These are phyloP conservation scores for Betta splendens DNA, from an alignment of 2,797 vertebrate genomes.

Conservation along the genomic window DNA sequence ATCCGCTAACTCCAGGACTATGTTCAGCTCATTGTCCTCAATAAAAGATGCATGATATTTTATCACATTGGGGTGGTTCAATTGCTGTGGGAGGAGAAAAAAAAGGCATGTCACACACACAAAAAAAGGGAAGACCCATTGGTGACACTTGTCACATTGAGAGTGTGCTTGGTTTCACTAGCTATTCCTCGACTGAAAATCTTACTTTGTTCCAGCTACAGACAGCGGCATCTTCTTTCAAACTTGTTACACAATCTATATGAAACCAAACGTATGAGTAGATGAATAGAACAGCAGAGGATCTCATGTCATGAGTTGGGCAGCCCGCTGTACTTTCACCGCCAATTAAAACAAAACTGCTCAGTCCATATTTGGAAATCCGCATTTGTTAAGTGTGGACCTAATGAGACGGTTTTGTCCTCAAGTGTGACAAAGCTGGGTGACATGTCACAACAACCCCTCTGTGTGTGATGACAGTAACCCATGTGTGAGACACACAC, in stretches of 20 bases:
- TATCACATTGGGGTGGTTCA: constrained; percentile 98
- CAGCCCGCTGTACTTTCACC: constrained; percentile 31
- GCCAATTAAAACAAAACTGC: constrained; percentile 61
- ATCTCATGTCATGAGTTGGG: constrained; percentile 35
- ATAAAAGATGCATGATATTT: constrained; percentile 99
- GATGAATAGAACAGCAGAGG: constrained; percentile 26
- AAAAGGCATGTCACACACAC: constrained; percentile 25
- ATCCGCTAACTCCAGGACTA: constrained; percentile 96
- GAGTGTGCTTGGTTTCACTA: constrained; percentile 33
- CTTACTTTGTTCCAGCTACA: not conserved
- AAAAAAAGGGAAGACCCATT: constrained; percentile 32
- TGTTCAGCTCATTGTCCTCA: constrained; percentile 97
- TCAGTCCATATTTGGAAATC: constrained; percentile 50
- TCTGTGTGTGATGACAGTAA: constrained; percentile 73
- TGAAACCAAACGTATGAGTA: constrained; percentile 22
- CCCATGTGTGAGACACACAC: constrained; percentile 55
- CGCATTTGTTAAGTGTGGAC: constrained; percentile 52
- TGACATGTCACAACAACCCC: constrained; percentile 74
- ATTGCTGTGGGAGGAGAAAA: constrained; percentile 83
- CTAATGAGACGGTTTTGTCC: constrained; percentile 74
- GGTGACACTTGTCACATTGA: constrained; percentile 64
- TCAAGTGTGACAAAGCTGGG: constrained; percentile 74
- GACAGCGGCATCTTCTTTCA: constrained; percentile 1
- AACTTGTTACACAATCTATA: constrained; percentile 19
- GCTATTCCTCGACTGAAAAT: constrained; percentile 12